Conservation (phyloP, 1,140 invertebrate species). For the Campodea augens region DNA sequence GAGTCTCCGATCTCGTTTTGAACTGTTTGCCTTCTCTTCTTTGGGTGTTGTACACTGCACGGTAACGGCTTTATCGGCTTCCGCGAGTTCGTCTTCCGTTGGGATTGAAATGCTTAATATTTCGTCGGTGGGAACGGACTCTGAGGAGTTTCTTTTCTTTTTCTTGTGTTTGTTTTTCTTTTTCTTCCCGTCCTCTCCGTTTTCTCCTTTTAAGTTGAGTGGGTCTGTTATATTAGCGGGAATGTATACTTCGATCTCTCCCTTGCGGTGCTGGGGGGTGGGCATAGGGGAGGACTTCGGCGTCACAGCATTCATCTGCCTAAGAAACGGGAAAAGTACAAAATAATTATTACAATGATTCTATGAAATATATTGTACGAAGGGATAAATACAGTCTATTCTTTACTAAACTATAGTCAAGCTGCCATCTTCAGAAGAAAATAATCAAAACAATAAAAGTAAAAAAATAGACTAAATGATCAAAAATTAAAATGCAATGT, state of each 20-base stretch:
- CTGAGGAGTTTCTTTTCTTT: conserved; percentile 24
- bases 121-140: too few relatives aligned
- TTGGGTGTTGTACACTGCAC: too few relatives aligned
- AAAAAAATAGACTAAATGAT: too few relatives aligned
- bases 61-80: too few relatives aligned
- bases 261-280: conserved; percentile 61
- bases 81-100: conserved; percentile 2
- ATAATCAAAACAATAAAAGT: too few relatives aligned
- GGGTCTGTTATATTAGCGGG: conserved; percentile 83
- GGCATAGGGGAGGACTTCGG: conserved; percentile 72
- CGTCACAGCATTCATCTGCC: conserved; percentile 64
- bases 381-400: too few relatives aligned
- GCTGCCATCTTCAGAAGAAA: too few relatives aligned
- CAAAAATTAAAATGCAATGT: too few relatives aligned
- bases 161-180: conserved; percentile 32
- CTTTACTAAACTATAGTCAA: too few relatives aligned
- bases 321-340: conserved; percentile 10
- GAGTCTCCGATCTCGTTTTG: conserved; percentile 8
- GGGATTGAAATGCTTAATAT: too few relatives aligned
- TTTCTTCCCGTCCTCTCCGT: conserved; percentile 43
- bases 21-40: conserved; percentile 5
- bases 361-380: too few relatives aligned
- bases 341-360: too few relatives aligned
- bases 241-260: conserved; percentile 72
- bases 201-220: conserved; percentile 58